Evolutionary conservation across 2,797 vertebrate species (phyloP).

Genomic region (Tapirus indicus): DNA sequence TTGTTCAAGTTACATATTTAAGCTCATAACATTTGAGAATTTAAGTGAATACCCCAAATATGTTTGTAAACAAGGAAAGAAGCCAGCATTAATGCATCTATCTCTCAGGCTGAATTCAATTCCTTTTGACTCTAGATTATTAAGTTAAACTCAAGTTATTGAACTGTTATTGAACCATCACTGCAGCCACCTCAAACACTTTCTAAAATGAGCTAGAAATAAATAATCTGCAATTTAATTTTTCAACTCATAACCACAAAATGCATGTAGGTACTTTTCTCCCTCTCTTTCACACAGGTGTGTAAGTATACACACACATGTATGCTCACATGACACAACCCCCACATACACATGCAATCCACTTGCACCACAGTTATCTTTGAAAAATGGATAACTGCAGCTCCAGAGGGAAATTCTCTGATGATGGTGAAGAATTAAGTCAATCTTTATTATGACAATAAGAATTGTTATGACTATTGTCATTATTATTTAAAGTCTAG

Average conservation of each 20-base stretch:
- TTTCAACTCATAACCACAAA: conserved; percentile 17
- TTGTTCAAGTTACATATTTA: not conserved
- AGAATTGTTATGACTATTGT: not conserved
- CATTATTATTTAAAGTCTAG: conserved; percentile 18
- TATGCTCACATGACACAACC: not conserved
- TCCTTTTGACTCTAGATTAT: not conserved
- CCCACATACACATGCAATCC: not conserved
- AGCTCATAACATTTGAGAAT: conserved; percentile 15
- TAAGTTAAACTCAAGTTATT: conserved; percentile 25
- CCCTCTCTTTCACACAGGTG: not conserved
- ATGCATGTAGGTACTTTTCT: not conserved
- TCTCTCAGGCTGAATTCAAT: not conserved
- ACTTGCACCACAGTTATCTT: not conserved
- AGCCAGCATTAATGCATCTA: not conserved
- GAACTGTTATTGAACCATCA: not conserved
- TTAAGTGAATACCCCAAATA: conserved; percentile 7
- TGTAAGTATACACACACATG: not conserved
- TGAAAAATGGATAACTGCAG: not conserved
- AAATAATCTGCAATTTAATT: not conserved
- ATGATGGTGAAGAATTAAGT: not conserved
- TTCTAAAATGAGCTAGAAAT: not conserved
- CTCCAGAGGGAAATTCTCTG: not conserved
- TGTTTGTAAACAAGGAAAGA: not conserved
- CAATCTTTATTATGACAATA: not conserved
- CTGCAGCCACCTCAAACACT: not conserved